Conservation (phyloP, 2,797 vertebrate species). For the Parauchenoglanis ngamensis region DNA sequence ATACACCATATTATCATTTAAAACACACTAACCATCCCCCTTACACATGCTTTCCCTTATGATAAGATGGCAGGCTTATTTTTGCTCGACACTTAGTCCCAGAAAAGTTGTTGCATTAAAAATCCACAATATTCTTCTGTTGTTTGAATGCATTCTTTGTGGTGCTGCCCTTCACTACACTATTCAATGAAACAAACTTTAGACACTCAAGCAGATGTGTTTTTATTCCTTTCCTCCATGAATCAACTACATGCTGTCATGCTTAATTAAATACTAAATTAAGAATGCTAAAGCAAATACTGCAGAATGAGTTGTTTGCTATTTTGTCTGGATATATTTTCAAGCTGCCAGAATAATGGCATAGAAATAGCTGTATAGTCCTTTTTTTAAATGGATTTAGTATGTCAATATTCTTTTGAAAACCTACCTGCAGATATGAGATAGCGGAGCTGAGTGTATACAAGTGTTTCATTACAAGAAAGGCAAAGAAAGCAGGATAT, state of each 20-base stretch:
- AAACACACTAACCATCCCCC: not conserved
- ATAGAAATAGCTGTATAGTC: not conserved
- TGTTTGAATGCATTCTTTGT: not conserved
- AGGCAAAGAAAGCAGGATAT: not conserved
- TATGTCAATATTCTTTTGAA: conserved; percentile 1
- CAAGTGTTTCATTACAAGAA: not conserved
- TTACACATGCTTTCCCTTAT: not conserved
- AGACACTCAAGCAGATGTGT: conserved; percentile 2
- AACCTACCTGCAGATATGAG: not conserved
- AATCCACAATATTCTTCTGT: not conserved
- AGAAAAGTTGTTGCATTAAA: not conserved
- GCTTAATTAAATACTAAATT: conserved; percentile 4
- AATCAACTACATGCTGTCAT: conserved; percentile 13
- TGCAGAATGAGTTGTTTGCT: not conserved
- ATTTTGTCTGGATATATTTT: not conserved
- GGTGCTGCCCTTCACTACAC: not conserved
- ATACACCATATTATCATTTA: not conserved
- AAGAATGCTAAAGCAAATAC: not conserved
- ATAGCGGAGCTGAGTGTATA: not conserved
- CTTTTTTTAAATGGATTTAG: not conserved
- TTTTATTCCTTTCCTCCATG: conserved; percentile 5
- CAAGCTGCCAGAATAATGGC: not conserved
- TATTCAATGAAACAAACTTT: not conserved
- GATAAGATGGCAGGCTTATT: not conserved
- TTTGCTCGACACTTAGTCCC: not conserved